phyloP scores from a whole-genome alignment of 2,888 invertebrate genomes.

The Acleris holmiana region DNA sequence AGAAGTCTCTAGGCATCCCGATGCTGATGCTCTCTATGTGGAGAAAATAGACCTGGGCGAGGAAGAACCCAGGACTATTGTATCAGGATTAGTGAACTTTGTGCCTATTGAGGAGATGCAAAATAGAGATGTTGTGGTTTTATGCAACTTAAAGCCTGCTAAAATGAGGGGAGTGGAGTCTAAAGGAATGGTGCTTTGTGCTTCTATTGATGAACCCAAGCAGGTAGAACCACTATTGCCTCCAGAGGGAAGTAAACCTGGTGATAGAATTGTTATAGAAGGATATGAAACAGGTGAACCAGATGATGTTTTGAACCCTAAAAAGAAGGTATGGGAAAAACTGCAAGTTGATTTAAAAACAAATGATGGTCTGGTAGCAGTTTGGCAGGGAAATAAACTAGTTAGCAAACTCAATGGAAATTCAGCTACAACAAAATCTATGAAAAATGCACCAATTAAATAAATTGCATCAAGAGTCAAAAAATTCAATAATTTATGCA shows the following conservation, averaged over 20 bases:
- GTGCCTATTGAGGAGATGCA: conserved; percentile 96
- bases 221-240: conserved; percentile 94
- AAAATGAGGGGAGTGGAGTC: conserved; percentile 97
- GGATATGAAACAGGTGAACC: conserved; percentile 91
- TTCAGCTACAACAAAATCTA: conserved; percentile 88
- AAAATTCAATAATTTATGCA: background rate
- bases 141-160: conserved; percentile 98
- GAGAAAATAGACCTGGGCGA: conserved; percentile 96
- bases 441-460: conserved; percentile 93
- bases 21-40: conserved; percentile 96
- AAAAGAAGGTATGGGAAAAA: conserved; percentile 99
- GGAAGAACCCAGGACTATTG: conserved; percentile 87
- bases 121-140: conserved; percentile 94
- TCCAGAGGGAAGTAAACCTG: conserved; percentile 90
- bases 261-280: conserved; percentile 93
- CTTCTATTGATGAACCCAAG: conserved; percentile 90
- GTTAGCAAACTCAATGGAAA: conserved; percentile 89
- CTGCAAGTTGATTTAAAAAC: conserved; percentile 91
- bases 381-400: conserved; percentile 93
- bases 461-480: conserved; percentile 58
- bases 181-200: conserved; percentile 97
- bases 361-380: conserved; percentile 88
- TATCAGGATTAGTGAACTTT: conserved; percentile 96
- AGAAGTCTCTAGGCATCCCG: conserved; percentile 93
- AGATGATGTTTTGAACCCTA: conserved; percentile 95